These are phyloP conservation scores for Brachionichthys hirsutus DNA, from an alignment of 2,113 vertebrate genomes.

Conservation along the genomic window DNA sequence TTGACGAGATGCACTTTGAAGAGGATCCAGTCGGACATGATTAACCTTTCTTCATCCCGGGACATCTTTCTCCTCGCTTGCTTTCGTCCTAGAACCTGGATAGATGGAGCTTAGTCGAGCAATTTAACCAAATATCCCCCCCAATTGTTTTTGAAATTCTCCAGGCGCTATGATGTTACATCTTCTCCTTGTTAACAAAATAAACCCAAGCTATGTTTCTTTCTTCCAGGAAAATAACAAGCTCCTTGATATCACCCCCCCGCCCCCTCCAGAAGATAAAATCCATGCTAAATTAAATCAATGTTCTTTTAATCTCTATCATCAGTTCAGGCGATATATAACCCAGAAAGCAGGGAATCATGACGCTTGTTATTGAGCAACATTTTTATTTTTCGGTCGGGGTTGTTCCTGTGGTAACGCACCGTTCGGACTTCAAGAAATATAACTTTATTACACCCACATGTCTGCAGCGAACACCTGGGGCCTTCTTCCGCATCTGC, in stretches of 20 bases:
- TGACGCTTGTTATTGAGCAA: slow-evolving; percentile 55
- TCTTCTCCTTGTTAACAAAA: neutral
- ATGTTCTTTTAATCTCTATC: slow-evolving; percentile 47
- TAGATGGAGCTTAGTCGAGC: neutral
- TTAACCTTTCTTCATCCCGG: neutral
- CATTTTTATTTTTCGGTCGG: slow-evolving; percentile 9
- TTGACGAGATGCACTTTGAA: neutral
- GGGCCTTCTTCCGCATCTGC: slow-evolving; percentile 40
- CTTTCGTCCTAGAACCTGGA: neutral
- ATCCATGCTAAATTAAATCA: slow-evolving; percentile 34
- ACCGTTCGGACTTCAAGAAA: slow-evolving; percentile 48
- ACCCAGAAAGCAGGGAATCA: slow-evolving; percentile 41
- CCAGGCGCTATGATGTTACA: neutral
- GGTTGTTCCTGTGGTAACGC: slow-evolving; percentile 33
- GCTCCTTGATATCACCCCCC: slow-evolving; percentile 6
- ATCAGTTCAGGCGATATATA: slow-evolving; percentile 42
- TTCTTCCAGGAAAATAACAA: slow-evolving; percentile 6
- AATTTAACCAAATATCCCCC: slow-evolving; percentile 4
- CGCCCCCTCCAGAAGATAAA: slow-evolving; percentile 4
- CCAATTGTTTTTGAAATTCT: neutral
- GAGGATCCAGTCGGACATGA: neutral
- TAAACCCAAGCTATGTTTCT: slow-evolving; percentile 9
- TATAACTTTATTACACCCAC: slow-evolving; percentile 59
- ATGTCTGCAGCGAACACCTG: slow-evolving; percentile 58
- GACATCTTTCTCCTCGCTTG: neutral